These are phyloP conservation scores for Eupsilia transversa DNA, from an alignment of 2,888 invertebrate genomes.

Conservation along the genomic window DNA sequence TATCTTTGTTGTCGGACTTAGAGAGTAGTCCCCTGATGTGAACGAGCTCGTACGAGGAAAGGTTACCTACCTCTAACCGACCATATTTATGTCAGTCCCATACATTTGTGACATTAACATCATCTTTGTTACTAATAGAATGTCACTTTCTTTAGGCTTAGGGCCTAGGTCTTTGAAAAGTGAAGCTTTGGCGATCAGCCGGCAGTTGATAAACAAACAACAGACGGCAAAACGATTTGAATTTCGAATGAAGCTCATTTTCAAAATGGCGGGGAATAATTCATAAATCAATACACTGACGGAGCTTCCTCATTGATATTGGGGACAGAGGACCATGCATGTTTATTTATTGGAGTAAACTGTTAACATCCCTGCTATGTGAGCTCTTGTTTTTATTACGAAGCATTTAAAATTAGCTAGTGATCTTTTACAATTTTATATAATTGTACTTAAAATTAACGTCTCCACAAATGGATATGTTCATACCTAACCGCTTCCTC, in stretches of 20 bases:
- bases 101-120: neutral
- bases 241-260: neutral
- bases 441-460: conserved; percentile 9
- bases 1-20: no score
- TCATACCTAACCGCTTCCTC: conserved; percentile 9
- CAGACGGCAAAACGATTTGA: neutral
- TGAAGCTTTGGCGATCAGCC: neutral
- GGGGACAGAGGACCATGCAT: neutral
- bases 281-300: neutral
- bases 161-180: neutral
- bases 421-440: conserved; percentile 2
- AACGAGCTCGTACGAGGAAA: no score
- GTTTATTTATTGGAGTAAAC: conserved; percentile 8
- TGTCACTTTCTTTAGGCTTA: no score
- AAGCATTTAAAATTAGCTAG: neutral
- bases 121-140: neutral
- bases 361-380: neutral
- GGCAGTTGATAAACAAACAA: conserved; percentile 5
- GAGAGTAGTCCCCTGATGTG: no score
- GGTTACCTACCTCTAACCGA: no score
- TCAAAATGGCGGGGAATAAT: conserved; percentile 11
- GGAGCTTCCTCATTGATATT: neutral
- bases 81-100: no score
- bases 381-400: neutral
- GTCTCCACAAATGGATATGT: conserved; percentile 5